Percentiles rank a stretch among this genome's conserved stretches.
These are phyloP conservation scores for Danio tinwini DNA, from an alignment of 2,797 vertebrate genomes.

Conservation along the genomic window DNA sequence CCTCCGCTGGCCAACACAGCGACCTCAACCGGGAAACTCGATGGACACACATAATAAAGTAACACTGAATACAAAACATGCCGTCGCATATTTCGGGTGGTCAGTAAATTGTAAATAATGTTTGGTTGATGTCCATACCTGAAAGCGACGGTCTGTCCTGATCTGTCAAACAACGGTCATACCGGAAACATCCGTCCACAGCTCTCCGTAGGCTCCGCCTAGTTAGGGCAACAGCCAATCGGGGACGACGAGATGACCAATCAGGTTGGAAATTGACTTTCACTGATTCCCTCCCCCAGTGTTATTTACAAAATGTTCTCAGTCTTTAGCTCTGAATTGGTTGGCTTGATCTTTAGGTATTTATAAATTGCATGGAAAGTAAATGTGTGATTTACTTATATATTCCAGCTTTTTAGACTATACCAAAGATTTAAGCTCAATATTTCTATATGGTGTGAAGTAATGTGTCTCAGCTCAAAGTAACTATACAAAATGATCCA, in stretches of 20 bases:
- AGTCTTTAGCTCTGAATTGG: background rate
- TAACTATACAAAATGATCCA: background rate
- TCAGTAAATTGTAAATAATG: background rate
- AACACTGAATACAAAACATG: background rate
- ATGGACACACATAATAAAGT: background rate
- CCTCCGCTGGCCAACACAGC: conserved; percentile 32
- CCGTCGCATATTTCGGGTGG: background rate
- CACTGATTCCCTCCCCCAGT: background rate
- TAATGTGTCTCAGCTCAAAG: background rate
- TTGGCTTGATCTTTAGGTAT: background rate
- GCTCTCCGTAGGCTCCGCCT: conserved; percentile 27
- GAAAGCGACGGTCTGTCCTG: conserved; percentile 42
- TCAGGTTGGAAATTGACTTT: conserved; percentile 11
- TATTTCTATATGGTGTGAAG: background rate
- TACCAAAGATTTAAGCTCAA: background rate
- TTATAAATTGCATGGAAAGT: background rate
- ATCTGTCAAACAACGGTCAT: conserved; percentile 50
- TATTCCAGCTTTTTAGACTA: background rate
- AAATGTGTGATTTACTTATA: background rate
- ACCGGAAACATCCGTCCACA: conserved; percentile 48
- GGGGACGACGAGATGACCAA: conserved; percentile 29
- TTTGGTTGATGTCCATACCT: conserved; percentile 40
- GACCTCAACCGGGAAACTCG: conserved; percentile 15
- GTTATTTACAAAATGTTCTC: conserved; percentile 24
- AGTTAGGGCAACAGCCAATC: conserved; percentile 25